These are phyloP conservation scores for Macrosoma leucophasiata DNA, from an alignment of 2,888 invertebrate genomes.

Conservation along the genomic window DNA sequence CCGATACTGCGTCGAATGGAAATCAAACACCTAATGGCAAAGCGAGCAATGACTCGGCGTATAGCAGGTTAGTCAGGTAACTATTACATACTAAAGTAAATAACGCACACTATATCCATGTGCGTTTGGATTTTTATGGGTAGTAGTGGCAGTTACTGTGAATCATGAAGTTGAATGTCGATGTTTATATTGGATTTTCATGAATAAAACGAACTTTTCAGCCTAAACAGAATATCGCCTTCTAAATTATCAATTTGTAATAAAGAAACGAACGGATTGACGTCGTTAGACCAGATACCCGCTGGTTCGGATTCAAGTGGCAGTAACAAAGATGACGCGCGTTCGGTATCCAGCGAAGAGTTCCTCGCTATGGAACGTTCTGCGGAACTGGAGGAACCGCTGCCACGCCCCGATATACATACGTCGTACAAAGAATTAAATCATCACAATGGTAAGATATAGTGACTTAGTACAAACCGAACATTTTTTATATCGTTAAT, in stretches of 20 bases:
- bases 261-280: conserved; percentile 50
- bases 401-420: conserved; percentile 37
- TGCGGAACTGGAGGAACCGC: conserved; percentile 48
- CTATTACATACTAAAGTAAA: conserved; percentile 3
- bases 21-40: conserved; percentile 59
- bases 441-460: conserved; percentile 39
- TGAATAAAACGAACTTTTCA: too few relatives aligned
- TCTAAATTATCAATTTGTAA: conserved; percentile 63
- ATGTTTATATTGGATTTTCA: not conserved
- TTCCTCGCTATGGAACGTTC: conserved; percentile 70
- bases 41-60: conserved; percentile 82
- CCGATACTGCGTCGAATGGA: conserved; percentile 46
- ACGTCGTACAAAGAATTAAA: conserved; percentile 39
- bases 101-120: not conserved
- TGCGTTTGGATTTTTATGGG: not conserved
- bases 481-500: too few relatives aligned
- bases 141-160: not conserved
- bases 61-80: conserved; percentile 85
- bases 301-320: conserved; percentile 54
- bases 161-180: not conserved
- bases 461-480: too few relatives aligned
- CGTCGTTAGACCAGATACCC: conserved; percentile 47
- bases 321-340: conserved; percentile 54
- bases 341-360: conserved; percentile 63
- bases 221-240: conserved; percentile 66